Percentiles rank a stretch among this genome's conserved stretches.
phyloP scores from a whole-genome alignment of 2,797 vertebrate species.

The Tamandua tetradactyla region DNA sequence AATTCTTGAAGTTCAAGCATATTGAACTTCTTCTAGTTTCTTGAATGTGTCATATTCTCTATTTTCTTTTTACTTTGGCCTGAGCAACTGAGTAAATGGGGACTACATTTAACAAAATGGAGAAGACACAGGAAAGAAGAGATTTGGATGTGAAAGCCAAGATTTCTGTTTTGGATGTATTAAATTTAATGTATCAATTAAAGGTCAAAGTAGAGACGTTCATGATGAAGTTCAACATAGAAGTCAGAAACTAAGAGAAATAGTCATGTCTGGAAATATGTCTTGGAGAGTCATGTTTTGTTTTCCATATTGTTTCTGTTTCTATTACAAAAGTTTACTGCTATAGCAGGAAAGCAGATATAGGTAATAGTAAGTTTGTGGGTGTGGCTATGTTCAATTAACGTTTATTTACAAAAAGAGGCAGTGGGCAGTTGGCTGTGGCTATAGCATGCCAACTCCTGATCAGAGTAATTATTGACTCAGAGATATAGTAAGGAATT shows the following conservation, averaged over 20 bases:
- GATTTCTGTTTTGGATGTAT: neutral
- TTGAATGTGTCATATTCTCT: neutral
- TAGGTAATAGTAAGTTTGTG: neutral
- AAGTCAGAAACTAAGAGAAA: neutral
- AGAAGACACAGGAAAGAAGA: neutral
- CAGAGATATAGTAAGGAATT: neutral
- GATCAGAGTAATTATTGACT: neutral
- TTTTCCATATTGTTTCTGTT: neutral
- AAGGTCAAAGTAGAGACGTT: neutral
- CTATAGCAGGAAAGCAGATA: neutral
- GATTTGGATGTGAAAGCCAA: neutral
- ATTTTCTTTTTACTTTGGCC: neutral
- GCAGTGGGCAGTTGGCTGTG: neutral
- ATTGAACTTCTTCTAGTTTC: neutral
- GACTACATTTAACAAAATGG: neutral
- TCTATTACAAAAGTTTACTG: neutral
- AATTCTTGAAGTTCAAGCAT: neutral
- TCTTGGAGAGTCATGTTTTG: neutral
- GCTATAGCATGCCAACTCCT: neutral
- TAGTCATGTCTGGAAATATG: neutral
- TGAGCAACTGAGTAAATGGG: neutral
- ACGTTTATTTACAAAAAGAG: neutral
- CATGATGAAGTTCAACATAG: neutral
- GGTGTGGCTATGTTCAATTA: neutral
- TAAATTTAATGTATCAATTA: neutral